Evolutionary conservation across 2,797 vertebrate genomes (phyloP).

Genomic region (Paguma larvata): DNA sequence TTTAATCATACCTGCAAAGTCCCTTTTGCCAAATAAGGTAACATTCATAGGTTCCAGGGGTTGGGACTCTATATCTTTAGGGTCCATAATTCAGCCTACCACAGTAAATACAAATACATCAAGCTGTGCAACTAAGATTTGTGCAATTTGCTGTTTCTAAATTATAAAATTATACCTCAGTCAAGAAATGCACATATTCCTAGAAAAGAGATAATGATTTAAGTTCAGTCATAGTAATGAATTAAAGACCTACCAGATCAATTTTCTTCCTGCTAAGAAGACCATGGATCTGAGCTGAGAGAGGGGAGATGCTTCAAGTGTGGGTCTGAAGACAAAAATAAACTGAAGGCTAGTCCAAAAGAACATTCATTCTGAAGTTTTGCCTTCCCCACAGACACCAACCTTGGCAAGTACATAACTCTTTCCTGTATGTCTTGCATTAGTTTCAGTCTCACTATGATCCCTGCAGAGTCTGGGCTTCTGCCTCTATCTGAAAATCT

Average conservation of each 20-base stretch:
- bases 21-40: neutral
- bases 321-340: slow-evolving; percentile 45
- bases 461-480: slow-evolving; percentile 13
- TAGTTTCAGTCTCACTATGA: neutral
- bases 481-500: neutral
- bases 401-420: neutral
- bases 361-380: slow-evolving; percentile 9
- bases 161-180: slow-evolving; percentile 56
- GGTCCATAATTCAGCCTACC: neutral
- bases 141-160: slow-evolving; percentile 40
- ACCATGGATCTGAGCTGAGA: neutral
- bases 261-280: slow-evolving; percentile 40
- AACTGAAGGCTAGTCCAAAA: neutral
- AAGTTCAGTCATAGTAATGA: slow-evolving; percentile 38
- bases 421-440: neutral
- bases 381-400: neutral
- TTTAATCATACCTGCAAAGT: slow-evolving; percentile 54
- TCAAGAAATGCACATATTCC: slow-evolving; percentile 51
- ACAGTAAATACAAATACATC: slow-evolving; percentile 47
- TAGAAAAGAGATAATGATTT: slow-evolving; percentile 45
- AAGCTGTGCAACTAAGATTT: slow-evolving; percentile 39
- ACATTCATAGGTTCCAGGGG: neutral
- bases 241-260: slow-evolving; percentile 40
- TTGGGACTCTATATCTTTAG: slow-evolving; percentile 20
- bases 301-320: neutral